These are phyloP conservation scores for Erythrocebus patas DNA, from an alignment of 2,113 vertebrate species.

Conservation along the genomic window DNA sequence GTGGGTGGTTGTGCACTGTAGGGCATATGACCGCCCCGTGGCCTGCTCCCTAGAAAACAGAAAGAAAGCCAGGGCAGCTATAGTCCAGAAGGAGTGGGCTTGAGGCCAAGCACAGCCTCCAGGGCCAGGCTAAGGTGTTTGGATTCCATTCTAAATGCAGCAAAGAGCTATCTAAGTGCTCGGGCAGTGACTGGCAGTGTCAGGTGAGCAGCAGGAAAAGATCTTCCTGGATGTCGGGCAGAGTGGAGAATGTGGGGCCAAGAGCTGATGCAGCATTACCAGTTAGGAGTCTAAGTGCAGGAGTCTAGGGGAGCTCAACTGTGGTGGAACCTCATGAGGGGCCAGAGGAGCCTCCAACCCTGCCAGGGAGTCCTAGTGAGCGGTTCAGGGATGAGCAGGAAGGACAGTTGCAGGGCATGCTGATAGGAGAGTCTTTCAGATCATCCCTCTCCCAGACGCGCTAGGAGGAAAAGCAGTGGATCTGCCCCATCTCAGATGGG, in stretches of 20 bases:
- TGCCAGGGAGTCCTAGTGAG: neutral
- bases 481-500: neutral
- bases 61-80: neutral
- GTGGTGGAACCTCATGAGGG: neutral
- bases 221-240: neutral
- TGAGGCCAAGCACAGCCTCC: neutral
- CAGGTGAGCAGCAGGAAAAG: neutral
- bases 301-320: neutral
- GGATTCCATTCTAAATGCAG: neutral
- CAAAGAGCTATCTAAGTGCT: accelerated
- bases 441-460: neutral
- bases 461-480: neutral
- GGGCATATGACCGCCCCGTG: neutral
- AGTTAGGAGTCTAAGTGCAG: neutral
- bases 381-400: neutral
- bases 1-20: neutral
- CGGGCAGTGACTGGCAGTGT: too few species aligned
- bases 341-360: too few species aligned
- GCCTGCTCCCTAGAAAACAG: neutral
- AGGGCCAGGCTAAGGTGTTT: too few species aligned
- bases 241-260: neutral
- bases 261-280: accelerated
- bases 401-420: neutral
- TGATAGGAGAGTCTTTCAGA: accelerated
- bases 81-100: neutral